These are phyloP conservation scores for Acleris holmiana DNA, from an alignment of 2,888 invertebrate species.

Conservation along the genomic window DNA sequence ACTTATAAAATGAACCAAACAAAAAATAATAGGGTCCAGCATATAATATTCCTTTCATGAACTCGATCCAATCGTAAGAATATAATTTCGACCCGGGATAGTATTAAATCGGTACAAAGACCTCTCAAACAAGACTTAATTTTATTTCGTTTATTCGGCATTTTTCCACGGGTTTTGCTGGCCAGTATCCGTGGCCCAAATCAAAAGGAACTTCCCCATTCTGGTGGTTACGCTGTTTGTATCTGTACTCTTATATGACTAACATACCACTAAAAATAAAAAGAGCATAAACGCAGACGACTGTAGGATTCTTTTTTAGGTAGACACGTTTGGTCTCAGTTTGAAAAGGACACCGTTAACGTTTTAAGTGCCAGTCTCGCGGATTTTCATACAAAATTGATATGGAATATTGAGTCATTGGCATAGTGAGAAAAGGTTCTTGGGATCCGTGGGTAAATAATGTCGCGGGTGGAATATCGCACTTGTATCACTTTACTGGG, in stretches of 20 bases:
- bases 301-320: too few species aligned
- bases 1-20: slow-evolving; percentile 9
- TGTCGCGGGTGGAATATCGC: slow-evolving; percentile 28
- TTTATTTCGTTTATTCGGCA: slow-evolving; percentile 45
- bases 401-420: too few species aligned
- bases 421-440: slow-evolving; percentile 43
- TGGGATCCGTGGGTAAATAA: slow-evolving; percentile 51
- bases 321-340: slow-evolving; percentile 3
- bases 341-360: slow-evolving; percentile 44
- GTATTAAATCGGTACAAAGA: slow-evolving; percentile 30
- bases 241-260: too few species aligned
- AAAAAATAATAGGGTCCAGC: slow-evolving; percentile 22
- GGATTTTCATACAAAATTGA: too few species aligned
- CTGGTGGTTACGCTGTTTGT: too few species aligned
- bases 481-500: background rate
- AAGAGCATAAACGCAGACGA: too few species aligned
- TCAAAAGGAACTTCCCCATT: too few species aligned
- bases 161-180: slow-evolving; percentile 34
- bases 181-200: too few species aligned
- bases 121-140: slow-evolving; percentile 37
- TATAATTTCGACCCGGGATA: slow-evolving; percentile 27
- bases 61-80: slow-evolving; percentile 18
- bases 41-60: slow-evolving; percentile 28
- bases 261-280: too few species aligned
- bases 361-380: too few species aligned